Evolutionary conservation across 2,797 vertebrate species (phyloP).

Genomic region (Tragopan temminckii): DNA sequence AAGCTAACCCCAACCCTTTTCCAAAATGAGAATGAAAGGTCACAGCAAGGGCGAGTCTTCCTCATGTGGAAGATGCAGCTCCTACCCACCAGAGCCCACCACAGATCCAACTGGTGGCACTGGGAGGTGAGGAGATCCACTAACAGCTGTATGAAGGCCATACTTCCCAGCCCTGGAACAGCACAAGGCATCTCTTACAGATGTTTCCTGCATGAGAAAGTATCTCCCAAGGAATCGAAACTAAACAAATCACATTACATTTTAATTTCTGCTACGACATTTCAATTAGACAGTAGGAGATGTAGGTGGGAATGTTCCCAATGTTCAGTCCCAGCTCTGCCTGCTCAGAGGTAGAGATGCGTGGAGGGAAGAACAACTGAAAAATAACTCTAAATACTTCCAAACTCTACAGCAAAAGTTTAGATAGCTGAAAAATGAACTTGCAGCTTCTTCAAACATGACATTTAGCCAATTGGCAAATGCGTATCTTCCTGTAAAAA

Average conservation of each 20-base stretch:
- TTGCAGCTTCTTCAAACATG: neutral
- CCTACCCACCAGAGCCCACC: neutral
- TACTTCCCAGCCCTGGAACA: neutral
- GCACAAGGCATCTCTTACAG: fast-evolving
- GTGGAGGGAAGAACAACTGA: neutral
- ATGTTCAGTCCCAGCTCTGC: neutral
- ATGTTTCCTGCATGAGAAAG: neutral
- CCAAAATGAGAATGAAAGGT: neutral
- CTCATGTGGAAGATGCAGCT: neutral
- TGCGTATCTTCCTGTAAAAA: neutral
- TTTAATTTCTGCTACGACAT: neutral
- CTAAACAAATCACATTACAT: neutral
- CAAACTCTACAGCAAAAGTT: neutral
- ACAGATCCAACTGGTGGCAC: neutral
- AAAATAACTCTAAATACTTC: neutral
- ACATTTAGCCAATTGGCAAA: neutral
- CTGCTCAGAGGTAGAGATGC: neutral
- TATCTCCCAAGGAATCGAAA: neutral
- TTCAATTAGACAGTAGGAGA: neutral
- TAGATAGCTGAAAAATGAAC: neutral
- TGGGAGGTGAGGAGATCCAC: neutral
- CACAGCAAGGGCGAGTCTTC: neutral
- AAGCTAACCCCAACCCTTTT: neutral
- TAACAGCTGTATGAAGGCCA: fast-evolving
- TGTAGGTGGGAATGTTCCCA: neutral